These are phyloP conservation scores for Cetonia aurata DNA, from an alignment of 2,888 invertebrate genomes.

Conservation along the genomic window DNA sequence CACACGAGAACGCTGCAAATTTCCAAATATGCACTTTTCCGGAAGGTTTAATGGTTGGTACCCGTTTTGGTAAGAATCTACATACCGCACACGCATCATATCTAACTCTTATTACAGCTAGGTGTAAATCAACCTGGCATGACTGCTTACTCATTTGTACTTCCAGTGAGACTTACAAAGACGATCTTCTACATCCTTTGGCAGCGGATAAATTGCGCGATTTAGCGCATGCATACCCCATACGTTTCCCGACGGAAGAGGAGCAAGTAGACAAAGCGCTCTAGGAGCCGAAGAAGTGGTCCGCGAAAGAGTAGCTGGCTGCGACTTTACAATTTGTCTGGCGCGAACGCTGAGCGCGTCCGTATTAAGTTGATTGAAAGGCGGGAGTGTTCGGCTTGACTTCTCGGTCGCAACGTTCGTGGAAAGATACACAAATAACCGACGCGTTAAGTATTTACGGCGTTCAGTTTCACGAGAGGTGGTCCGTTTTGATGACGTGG, in stretches of 20 bases:
- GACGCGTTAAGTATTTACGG: constrained; percentile 55
- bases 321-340: constrained; percentile 59
- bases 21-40: too few species aligned
- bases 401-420: constrained; percentile 48
- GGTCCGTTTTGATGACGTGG: constrained; percentile 48
- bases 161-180: constrained; percentile 7
- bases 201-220: constrained; percentile 59
- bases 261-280: background rate
- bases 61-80: too few species aligned
- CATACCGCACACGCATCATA: too few species aligned
- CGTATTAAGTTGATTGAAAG: constrained; percentile 63
- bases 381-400: constrained; percentile 64
- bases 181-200: background rate
- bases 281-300: background rate
- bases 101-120: background rate
- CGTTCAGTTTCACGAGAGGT: constrained; percentile 56
- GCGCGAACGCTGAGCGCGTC: constrained; percentile 61
- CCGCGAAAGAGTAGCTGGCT: constrained; percentile 32
- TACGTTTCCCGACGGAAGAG: constrained; percentile 40
- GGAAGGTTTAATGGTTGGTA: too few species aligned
- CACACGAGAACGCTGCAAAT: too few species aligned
- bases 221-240: constrained; percentile 59
- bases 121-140: constrained; percentile 13
- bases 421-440: constrained; percentile 62
- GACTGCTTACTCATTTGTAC: constrained; percentile 8